Evolutionary conservation across 2,113 vertebrate species (phyloP).

Genomic region (Melanerpes formicivorus): DNA sequence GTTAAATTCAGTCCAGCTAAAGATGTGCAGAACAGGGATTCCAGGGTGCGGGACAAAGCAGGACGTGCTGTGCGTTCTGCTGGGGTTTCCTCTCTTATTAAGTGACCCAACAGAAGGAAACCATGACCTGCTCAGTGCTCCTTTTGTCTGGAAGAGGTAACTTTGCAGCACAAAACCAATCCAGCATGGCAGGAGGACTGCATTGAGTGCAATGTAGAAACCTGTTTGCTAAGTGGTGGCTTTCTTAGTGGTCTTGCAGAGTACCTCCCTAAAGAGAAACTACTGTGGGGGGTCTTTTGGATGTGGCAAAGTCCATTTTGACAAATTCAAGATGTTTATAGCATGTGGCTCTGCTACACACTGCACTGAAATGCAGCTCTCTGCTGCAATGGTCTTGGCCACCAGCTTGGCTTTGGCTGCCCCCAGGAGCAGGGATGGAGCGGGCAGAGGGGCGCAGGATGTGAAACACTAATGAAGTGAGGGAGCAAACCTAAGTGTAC

Average conservation of each 20-base stretch:
- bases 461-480: neutral
- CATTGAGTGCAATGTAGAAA: rapidly evolving
- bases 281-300: neutral
- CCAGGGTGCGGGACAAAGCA: constrained; percentile 10
- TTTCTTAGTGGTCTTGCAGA: neutral
- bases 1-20: neutral
- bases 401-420: neutral
- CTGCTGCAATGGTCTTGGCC: neutral
- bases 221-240: neutral
- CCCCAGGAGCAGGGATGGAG: neutral
- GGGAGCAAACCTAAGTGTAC: neutral
- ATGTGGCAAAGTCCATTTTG: neutral
- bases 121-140: neutral
- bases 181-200: neutral
- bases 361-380: neutral
- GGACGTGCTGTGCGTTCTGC: neutral
- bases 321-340: neutral
- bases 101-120: neutral
- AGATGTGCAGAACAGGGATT: neutral
- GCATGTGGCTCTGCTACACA: neutral
- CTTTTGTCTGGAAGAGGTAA: neutral
- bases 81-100: neutral
- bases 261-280: neutral
- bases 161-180: neutral
- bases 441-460: neutral